Percentiles rank a stretch among this genome's conserved stretches.
Evolutionary conservation across 2,888 invertebrate species (phyloP).

Genomic region (Caenorhabditis imperialis): DNA sequence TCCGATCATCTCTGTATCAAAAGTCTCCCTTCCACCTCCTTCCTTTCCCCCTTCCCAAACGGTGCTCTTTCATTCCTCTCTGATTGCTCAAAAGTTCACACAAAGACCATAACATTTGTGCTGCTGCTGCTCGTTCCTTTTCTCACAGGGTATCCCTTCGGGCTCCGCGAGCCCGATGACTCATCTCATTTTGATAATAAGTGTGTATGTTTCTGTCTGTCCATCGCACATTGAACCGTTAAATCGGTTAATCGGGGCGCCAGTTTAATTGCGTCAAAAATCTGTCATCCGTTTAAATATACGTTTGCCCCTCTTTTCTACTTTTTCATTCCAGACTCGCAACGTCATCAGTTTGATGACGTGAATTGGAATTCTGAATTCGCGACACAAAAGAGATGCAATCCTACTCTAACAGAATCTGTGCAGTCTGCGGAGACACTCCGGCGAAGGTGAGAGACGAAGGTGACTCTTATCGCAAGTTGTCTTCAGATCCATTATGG

Average conservation of each 20-base stretch:
- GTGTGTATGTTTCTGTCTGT: slow-evolving; percentile 1
- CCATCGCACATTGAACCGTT: slow-evolving; percentile 2
- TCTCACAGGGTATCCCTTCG: slow-evolving; percentile 15
- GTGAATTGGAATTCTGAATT: slow-evolving; percentile 16
- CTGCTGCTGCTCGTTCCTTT: slow-evolving; percentile 7
- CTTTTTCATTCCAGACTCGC: too few relatives aligned
- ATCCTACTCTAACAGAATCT: slow-evolving; percentile 43
- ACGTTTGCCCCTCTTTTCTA: too few relatives aligned
- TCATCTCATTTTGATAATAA: slow-evolving; percentile 1
- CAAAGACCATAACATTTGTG: slow-evolving; percentile 55
- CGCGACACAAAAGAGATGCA: slow-evolving; percentile 27
- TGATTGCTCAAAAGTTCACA: slow-evolving; percentile 53
- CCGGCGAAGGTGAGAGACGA: slow-evolving; percentile 67
- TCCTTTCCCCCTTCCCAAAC: too few relatives aligned
- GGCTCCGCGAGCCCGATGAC: slow-evolving; percentile 16
- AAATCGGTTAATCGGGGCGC: too few relatives aligned
- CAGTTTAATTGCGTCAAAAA: too few relatives aligned
- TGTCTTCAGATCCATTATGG: slow-evolving; percentile 69
- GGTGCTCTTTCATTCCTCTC: too few relatives aligned
- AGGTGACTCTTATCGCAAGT: too few relatives aligned
- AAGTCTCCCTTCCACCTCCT: too few relatives aligned
- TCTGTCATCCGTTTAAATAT: too few relatives aligned
- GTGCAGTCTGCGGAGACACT: slow-evolving; percentile 73
- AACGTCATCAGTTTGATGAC: too few relatives aligned
- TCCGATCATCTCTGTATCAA: too few relatives aligned